Evolutionary conservation across 2,113 vertebrate species (phyloP).

Genomic region (Cynopterus brachyotis): DNA sequence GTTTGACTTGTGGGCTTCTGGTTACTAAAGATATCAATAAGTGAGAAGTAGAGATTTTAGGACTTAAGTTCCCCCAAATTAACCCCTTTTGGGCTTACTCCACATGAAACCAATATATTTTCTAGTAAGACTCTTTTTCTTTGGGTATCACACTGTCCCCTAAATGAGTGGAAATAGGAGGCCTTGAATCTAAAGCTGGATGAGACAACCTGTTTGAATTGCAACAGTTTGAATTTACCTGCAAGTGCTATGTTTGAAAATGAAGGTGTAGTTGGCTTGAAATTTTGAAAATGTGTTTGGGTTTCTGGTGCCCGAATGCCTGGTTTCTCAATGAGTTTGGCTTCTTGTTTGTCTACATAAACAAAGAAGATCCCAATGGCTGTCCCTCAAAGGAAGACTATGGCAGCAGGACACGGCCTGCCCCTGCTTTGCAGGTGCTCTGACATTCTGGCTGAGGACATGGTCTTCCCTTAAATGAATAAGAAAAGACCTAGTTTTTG

Average conservation of each 20-base stretch:
- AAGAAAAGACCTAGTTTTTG: neutral
- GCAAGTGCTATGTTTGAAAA: neutral
- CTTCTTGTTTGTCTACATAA: neutral
- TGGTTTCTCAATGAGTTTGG: neutral
- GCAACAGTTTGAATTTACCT: neutral
- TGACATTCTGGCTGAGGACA: neutral
- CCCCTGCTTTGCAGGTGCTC: neutral
- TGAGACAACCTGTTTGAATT: neutral
- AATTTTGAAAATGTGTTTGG: neutral
- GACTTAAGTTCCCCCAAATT: neutral
- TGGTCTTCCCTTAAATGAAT: neutral
- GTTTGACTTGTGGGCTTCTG: constrained; percentile 3
- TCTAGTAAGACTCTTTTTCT: neutral
- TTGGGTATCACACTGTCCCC: neutral
- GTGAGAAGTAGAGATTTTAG: constrained; percentile 30
- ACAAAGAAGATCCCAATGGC: neutral
- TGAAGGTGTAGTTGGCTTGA: neutral
- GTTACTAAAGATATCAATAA: neutral
- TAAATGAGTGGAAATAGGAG: neutral
- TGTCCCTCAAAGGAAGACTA: neutral
- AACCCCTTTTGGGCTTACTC: neutral
- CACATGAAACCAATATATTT: neutral
- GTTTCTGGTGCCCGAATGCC: neutral
- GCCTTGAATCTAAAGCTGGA: neutral
- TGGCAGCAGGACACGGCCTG: neutral